A percentile compares a stretch with the other conserved stretches of the same genome.
Evolutionary conservation across 2,888 invertebrate genomes (phyloP).

Genomic region (Celastrina argiolus): DNA sequence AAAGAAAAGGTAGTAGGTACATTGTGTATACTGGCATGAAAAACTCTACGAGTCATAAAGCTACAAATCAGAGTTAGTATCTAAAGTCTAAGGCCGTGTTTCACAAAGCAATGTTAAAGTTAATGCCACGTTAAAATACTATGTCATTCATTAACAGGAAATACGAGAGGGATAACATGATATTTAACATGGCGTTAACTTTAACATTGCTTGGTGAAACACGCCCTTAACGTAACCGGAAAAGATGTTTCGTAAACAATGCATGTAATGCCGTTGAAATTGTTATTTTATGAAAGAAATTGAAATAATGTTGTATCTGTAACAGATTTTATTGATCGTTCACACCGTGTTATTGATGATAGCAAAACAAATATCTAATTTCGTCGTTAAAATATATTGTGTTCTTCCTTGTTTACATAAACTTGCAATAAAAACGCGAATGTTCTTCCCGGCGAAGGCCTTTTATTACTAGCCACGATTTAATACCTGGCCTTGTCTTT

Average conservation of each 20-base stretch:
- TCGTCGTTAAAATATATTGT: constrained; percentile 18
- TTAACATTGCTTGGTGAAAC: too few relatives aligned
- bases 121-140: too few relatives aligned
- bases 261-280: not conserved
- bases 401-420: constrained; percentile 20
- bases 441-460: constrained; percentile 16
- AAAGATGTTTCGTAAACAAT: not conserved
- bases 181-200: too few relatives aligned
- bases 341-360: not conserved
- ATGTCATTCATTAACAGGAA: too few relatives aligned
- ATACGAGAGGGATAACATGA: too few relatives aligned
- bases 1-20: too few relatives aligned
- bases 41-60: not conserved
- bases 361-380: constrained; percentile 4
- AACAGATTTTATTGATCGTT: not conserved
- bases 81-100: too few relatives aligned
- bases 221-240: not conserved
- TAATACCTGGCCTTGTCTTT: constrained; percentile 17
- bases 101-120: too few relatives aligned
- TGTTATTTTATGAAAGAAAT: not conserved
- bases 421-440: constrained; percentile 19
- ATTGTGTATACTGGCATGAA: too few relatives aligned
- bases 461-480: constrained; percentile 19
- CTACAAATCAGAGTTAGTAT: not conserved
- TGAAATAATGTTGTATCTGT: not conserved